Percentiles rank a stretch among this genome's conserved stretches.
Evolutionary conservation across 2,113 vertebrate genomes (phyloP).

Genomic region (Strigops habroptila): DNA sequence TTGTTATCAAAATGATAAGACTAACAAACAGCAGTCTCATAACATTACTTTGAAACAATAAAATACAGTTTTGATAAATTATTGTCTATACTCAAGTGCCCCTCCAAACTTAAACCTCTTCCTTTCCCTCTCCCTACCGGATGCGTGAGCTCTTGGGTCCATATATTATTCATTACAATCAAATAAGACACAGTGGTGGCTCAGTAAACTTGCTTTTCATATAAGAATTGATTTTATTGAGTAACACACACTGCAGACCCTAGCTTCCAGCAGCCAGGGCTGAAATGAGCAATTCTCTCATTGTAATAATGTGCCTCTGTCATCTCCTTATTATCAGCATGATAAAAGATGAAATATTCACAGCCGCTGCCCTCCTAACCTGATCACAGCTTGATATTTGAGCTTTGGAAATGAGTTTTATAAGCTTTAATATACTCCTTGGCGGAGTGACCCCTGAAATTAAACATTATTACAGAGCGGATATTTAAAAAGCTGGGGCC

Average conservation of each 20-base stretch:
- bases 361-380: conserved; percentile 99
- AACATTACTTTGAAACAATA: conserved; percentile 70
- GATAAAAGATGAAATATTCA: conserved; percentile 99
- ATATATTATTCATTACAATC: conserved; percentile 99
- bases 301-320: conserved; percentile 99
- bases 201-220: conserved; percentile 95
- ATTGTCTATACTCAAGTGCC: conserved; percentile 73
- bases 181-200: conserved; percentile 93
- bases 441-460: conserved; percentile 99
- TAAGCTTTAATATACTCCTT: conserved; percentile 99
- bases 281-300: conserved; percentile 99
- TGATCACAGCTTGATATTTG: conserved; percentile 99
- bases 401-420: conserved; percentile 99
- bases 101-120: conserved; percentile 76
- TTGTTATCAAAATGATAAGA: conserved; percentile 49
- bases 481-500: conserved; percentile 99
- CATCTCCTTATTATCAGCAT: conserved; percentile 99
- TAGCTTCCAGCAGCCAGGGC: conserved; percentile 90
- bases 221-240: conserved; percentile 98
- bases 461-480: conserved; percentile 99
- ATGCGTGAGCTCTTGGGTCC: conserved; percentile 65
- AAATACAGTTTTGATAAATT: conserved; percentile 74
- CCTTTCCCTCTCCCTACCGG: conserved; percentile 56
- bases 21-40: conserved; percentile 53
- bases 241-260: conserved; percentile 83